phyloP scores from a whole-genome alignment of 2,797 vertebrate species.

The Periparus ater region DNA sequence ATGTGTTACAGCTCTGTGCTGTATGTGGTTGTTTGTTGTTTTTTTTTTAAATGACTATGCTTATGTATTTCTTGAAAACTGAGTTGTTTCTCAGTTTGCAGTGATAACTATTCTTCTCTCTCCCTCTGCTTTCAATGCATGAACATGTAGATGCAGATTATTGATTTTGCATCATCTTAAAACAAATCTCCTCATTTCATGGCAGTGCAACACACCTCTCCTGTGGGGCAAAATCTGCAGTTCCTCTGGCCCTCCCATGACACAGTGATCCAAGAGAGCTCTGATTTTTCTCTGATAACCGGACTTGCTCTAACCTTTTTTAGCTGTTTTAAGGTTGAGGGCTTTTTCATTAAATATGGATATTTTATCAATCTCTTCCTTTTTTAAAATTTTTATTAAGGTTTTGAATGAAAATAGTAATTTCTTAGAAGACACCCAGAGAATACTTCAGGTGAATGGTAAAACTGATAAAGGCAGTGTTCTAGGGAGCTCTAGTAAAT shows the following conservation, averaged over 20 bases:
- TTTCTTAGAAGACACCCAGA: background rate
- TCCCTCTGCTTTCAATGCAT: background rate
- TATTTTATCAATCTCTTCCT: background rate
- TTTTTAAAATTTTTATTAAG: background rate
- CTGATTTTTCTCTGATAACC: background rate
- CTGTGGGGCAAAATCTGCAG: background rate
- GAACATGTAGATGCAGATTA: background rate
- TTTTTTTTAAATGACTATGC: background rate
- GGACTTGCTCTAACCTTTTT: background rate
- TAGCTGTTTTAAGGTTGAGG: background rate
- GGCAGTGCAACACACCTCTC: background rate
- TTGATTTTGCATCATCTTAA: background rate
- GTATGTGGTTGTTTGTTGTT: fast-evolving
- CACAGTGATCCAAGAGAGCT: background rate
- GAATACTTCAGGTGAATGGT: background rate
- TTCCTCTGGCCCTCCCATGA: background rate
- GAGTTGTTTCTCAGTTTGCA: background rate
- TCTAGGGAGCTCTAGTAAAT: background rate
- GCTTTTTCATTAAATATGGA: background rate
- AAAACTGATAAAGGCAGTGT: background rate
- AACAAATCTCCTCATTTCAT: background rate
- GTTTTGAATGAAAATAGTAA: background rate
- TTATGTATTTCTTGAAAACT: background rate
- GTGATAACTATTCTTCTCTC: background rate
- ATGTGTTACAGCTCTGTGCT: fast-evolving